Conservation (phyloP, 2,113 vertebrate genomes). For the Pterophyllum scalare region DNA sequence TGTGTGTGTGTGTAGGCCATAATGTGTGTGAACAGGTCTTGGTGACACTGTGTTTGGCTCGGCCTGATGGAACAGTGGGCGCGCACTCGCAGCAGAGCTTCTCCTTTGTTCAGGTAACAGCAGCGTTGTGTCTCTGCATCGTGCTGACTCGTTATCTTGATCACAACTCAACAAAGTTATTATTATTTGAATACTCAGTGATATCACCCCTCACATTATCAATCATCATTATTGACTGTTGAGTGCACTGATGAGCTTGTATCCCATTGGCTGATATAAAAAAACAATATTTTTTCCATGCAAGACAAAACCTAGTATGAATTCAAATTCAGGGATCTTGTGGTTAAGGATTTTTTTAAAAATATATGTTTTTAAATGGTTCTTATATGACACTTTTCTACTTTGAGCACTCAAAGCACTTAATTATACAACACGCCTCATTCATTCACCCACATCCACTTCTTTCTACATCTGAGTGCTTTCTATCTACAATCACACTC, state of each 20-base stretch:
- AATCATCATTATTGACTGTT: too few relatives aligned
- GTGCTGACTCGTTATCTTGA: too few relatives aligned
- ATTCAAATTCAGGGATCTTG: background rate
- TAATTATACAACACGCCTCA: too few relatives aligned
- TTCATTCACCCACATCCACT: too few relatives aligned
- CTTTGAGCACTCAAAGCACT: too few relatives aligned
- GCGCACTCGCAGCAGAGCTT: constrained; percentile 86
- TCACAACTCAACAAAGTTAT: too few relatives aligned
- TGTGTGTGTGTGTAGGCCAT: constrained; percentile 82
- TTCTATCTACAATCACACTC: too few relatives aligned
- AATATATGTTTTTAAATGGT: background rate
- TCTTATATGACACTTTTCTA: too few relatives aligned
- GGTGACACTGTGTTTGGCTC: constrained; percentile 86
- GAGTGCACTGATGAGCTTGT: background rate
- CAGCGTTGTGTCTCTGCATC: background rate
- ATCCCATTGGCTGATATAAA: background rate
- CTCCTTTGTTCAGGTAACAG: constrained; percentile 81
- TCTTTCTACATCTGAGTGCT: too few relatives aligned
- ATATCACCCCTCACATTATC: too few relatives aligned
- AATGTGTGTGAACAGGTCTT: constrained; percentile 89
- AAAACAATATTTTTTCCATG: background rate
- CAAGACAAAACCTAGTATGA: background rate
- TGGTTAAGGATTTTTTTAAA: background rate
- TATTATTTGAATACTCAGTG: too few relatives aligned
- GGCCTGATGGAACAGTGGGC: constrained; percentile 80